Conservation (phyloP, 2,113 vertebrate genomes). For the Catharus bicknelli region DNA sequence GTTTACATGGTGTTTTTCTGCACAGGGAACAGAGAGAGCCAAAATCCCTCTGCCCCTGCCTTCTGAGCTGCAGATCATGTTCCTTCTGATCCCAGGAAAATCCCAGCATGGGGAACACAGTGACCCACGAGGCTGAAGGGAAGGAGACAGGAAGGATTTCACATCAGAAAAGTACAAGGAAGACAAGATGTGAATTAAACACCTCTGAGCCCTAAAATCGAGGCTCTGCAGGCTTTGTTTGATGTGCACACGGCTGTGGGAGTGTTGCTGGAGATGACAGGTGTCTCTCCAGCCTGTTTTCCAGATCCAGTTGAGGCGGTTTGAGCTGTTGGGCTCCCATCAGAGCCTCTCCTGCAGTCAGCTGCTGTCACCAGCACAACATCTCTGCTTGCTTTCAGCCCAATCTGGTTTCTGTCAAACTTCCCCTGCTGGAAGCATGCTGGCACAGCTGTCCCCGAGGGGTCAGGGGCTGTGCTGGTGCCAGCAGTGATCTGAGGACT, state of each 20-base stretch:
- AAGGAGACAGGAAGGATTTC: background rate
- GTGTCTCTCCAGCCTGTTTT: background rate
- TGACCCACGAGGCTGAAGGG: background rate
- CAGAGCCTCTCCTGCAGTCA: background rate
- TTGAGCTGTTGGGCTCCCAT: background rate
- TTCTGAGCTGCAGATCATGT: background rate
- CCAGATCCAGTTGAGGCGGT: background rate
- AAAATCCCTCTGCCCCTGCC: rapidly evolving
- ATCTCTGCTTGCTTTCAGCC: background rate
- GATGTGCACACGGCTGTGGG: background rate
- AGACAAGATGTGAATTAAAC: background rate
- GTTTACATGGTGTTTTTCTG: background rate
- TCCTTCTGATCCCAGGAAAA: background rate
- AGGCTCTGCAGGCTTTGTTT: background rate
- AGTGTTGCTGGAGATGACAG: background rate
- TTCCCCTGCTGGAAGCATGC: background rate
- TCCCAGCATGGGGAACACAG: rapidly evolving
- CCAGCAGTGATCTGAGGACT: background rate
- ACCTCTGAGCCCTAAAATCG: background rate
- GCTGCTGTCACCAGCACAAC: background rate
- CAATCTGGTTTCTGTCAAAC: background rate
- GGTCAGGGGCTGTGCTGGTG: background rate
- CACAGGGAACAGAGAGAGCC: background rate
- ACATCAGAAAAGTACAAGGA: background rate
- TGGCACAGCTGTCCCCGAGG: background rate